phyloP scores from a whole-genome alignment of 2,113 vertebrate genomes.

The Trematomus loennbergii region DNA sequence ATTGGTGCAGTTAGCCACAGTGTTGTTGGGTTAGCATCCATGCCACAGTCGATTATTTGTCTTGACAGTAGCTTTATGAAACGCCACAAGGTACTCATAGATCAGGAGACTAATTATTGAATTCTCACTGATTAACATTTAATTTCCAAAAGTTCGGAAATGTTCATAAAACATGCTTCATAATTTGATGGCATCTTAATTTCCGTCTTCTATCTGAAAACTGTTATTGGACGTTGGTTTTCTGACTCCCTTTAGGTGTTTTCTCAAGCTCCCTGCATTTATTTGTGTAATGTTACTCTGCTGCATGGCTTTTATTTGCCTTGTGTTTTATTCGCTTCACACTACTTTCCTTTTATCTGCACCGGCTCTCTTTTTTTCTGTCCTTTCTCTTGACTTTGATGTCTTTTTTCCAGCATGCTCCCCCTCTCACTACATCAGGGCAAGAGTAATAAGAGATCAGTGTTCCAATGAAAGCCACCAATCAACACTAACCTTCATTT shows the following conservation, averaged over 20 bases:
- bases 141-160: background rate
- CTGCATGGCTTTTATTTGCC: background rate
- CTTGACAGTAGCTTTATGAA: slow-evolving; percentile 7
- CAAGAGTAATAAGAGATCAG: slow-evolving; percentile 69
- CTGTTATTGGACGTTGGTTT: background rate
- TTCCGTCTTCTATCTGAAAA: background rate
- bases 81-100: no score
- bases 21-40: background rate
- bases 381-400: slow-evolving; percentile 62
- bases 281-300: background rate
- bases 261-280: background rate
- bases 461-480: slow-evolving; percentile 75
- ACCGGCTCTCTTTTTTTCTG: background rate
- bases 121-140: background rate
- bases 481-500: slow-evolving; percentile 80
- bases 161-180: background rate
- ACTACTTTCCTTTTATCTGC: background rate
- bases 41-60: background rate
- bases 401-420: slow-evolving; percentile 17
- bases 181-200: background rate
- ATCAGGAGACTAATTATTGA: background rate
- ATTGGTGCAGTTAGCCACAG: background rate
- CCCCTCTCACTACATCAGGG: slow-evolving; percentile 38
- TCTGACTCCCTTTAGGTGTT: slow-evolving; percentile 3
- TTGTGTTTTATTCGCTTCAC: background rate